Percentiles rank a stretch among this genome's conserved stretches.
These are phyloP conservation scores for Eleutherodactylus coqui DNA, from an alignment of 2,797 vertebrate genomes.

Conservation along the genomic window DNA sequence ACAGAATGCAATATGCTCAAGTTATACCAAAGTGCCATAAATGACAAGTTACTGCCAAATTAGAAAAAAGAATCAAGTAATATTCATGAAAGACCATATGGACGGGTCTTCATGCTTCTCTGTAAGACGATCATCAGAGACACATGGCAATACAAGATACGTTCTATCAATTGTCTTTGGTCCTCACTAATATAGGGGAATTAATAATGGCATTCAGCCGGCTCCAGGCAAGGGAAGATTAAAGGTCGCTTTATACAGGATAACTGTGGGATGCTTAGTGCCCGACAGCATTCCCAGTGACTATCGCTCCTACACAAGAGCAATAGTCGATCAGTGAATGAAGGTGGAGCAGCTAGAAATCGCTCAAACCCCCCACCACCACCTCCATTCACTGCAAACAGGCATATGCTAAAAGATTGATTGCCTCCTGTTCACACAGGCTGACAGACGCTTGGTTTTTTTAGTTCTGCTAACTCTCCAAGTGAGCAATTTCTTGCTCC, in stretches of 20 bases:
- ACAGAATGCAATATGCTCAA: not conserved
- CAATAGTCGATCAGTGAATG: too few species aligned
- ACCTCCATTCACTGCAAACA: too few species aligned
- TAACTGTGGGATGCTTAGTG: too few species aligned
- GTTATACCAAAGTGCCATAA: not conserved
- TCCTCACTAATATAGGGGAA: not conserved
- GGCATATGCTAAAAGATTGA: too few species aligned
- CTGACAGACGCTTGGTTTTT: not conserved
- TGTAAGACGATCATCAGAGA: not conserved
- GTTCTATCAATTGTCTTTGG: not conserved
- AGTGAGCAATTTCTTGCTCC: too few species aligned
- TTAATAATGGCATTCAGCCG: not conserved
- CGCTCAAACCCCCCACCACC: too few species aligned
- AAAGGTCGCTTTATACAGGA: too few species aligned
- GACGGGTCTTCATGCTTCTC: constrained; percentile 8
- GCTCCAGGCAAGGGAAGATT: not conserved
- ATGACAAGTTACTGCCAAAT: not conserved
- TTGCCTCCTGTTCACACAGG: too few species aligned
- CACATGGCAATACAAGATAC: not conserved
- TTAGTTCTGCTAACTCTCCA: too few species aligned
- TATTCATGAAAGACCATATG: not conserved
- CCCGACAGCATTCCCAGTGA: too few species aligned
- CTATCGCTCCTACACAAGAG: too few species aligned
- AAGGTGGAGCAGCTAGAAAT: too few species aligned
- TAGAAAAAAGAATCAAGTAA: not conserved